phyloP scores from a whole-genome alignment of 2,888 invertebrate genomes.

The Drosophila vallismaia region DNA sequence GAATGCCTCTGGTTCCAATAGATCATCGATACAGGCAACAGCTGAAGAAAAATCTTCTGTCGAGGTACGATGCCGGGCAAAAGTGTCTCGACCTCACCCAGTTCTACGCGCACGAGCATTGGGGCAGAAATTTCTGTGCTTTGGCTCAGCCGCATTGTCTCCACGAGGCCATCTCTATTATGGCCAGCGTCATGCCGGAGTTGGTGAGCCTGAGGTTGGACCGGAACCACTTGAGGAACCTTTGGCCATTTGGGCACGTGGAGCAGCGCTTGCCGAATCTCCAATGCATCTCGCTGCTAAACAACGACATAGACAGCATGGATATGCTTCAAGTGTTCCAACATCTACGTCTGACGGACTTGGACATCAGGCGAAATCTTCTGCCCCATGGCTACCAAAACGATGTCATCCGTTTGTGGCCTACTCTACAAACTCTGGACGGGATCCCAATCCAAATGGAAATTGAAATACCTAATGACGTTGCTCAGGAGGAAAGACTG shows the following conservation, averaged over 20 bases:
- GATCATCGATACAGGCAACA: slow-evolving; percentile 16
- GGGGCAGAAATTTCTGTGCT: slow-evolving; percentile 48
- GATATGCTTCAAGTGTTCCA: slow-evolving; percentile 31
- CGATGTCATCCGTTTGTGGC: slow-evolving; percentile 7
- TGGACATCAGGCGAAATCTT: slow-evolving; percentile 41
- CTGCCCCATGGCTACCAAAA: slow-evolving; percentile 44
- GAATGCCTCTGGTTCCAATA: slow-evolving; percentile 45
- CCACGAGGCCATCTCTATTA: slow-evolving; percentile 32
- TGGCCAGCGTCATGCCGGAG: slow-evolving; percentile 43
- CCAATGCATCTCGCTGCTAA: slow-evolving; percentile 41
- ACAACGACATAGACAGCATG: slow-evolving; percentile 37
- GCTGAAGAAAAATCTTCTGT: slow-evolving; percentile 29
- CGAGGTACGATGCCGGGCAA: slow-evolving; percentile 38
- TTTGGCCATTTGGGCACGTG: slow-evolving; percentile 37
- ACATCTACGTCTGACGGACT: slow-evolving; percentile 25
- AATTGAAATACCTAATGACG: neutral
- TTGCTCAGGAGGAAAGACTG: slow-evolving; percentile 6
- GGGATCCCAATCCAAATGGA: neutral
- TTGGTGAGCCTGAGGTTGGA: slow-evolving; percentile 47
- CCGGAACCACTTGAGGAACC: slow-evolving; percentile 45
- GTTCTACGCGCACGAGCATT: slow-evolving; percentile 42
- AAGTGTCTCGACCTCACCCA: slow-evolving; percentile 43
- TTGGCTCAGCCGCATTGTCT: slow-evolving; percentile 47
- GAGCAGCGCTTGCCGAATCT: slow-evolving; percentile 39
- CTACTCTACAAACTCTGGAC: slow-evolving; percentile 5